Base-by-base conservation (phyloP, 2,113 vertebrate genomes). In the Fukomys damarensis region DNA sequence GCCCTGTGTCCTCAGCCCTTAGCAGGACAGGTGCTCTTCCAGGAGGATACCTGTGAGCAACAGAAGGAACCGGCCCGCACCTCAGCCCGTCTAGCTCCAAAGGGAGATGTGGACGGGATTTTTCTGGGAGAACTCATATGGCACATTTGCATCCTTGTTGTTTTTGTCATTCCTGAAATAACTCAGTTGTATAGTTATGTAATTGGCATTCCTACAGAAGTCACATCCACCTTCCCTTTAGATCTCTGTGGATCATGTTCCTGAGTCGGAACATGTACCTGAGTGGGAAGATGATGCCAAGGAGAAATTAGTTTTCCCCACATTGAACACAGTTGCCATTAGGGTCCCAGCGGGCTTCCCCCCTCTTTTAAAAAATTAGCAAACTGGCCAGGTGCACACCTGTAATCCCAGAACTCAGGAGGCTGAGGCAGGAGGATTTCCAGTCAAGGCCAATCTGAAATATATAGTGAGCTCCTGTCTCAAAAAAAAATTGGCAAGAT, bases 51-150 rank as follows among this genome's bases (percentile, higher is more conserved):
- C 58, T 19, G 9, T 11, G 5, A 1, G 6, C 1, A 0, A 0
- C 0, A 0, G 58, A 17, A 32, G 38, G n/a, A 19, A 0, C 5
- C 22, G 2, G 12, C 32, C 56, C 85, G 13, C 3, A 1, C 32
- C 0, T 0, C 59, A 2, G 0, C 59, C 3, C 9, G 0, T 2
- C 12, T 19, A 9, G 52, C 46, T 35, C 28, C 38, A 11, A 41
- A 10, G 16, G 3, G 2, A 20, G 5, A 3, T 38, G 12, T 28
- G 6, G 63, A 16, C 20, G 5, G 41, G 26, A 2, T 26, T 0
- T 10, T 28, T 85, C n/a, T 4, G 7, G 16, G 70, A 63, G 38
- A 14, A 7, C 35, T 20, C 32, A 10, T 24, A 0, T 1, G 41
- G 43, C 65, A 0, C 5, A 32, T 38, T 28, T n/a, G 41, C 65